Evolutionary conservation across 2,888 invertebrate species (phyloP).

Genomic region (Sabellastarte sp.): DNA sequence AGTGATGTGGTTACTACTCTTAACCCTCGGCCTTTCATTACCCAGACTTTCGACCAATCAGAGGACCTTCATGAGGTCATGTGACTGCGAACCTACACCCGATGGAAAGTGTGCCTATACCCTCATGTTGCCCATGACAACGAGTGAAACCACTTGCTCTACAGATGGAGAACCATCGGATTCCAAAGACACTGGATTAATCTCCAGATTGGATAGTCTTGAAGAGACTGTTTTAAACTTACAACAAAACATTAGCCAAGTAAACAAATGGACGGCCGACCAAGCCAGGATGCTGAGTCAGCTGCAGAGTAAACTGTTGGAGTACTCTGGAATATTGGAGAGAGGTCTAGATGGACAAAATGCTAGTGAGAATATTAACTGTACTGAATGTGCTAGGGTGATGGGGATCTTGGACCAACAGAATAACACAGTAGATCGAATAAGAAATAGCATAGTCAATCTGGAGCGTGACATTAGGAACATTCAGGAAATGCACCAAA

Average conservation of each 20-base stretch:
- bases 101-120: slow-evolving; percentile 29
- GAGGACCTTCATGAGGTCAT: slow-evolving; percentile 20
- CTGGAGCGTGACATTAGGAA: neutral
- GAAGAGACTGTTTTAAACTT: neutral
- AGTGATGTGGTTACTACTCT: no score
- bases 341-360: neutral
- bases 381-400: neutral
- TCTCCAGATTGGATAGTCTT: neutral
- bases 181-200: neutral
- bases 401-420: neutral
- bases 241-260: neutral
- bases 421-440: neutral
- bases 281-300: neutral
- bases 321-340: neutral
- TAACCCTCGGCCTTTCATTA: no score
- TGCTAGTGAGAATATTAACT: neutral
- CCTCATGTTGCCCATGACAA: neutral
- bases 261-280: neutral
- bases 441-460: neutral
- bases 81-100: slow-evolving; percentile 24
- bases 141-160: neutral
- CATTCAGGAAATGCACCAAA: neutral
- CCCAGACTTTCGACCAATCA: no score
- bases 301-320: neutral
- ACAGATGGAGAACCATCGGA: neutral